Evolutionary conservation across 2,888 invertebrate species (phyloP), one percentile per base, ranked within the genome.

Genomic region (Tricholauxania praeusta): DNA sequence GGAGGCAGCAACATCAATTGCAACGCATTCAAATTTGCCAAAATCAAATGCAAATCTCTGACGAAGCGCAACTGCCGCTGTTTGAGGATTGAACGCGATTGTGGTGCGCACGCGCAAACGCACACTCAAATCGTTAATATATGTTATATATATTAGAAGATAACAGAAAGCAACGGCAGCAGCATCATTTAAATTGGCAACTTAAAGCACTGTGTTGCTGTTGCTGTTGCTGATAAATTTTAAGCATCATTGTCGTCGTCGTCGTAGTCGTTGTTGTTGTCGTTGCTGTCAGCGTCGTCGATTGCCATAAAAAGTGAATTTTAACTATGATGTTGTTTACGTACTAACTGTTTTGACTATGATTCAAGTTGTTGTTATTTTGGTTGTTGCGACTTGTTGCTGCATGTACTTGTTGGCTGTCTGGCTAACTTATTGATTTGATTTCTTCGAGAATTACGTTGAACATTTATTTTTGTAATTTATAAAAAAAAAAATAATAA

Each of bases 141-240:
- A 80, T 79, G 80, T 83, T 1, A 2, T 79, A 82, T 82, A 82
- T 59, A 83, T 82, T 82, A 81, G 81, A 77, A 80, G 81, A 80
- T 81, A 78, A 62, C 72, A 73, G 65, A 47, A n/a, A 48, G 1
- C 64, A 64, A 22, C 48, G 49, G 14, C 51, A 60, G 48, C 48
- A 66, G 32, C 66, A 51, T 15, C 52, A 12, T 14, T 14, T 28
- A 28, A 32, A 32, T 12, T 51, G 19, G 22, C n/a, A 15, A 47
- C 67, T 10, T 2, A 39, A 47, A 17, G 60, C 60, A 60, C 32
- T 22, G 15, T 8, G 2, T 28, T 4, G 28, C 32, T 8, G 2
- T 28, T 4, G 28, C 32, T 8, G 2, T 39, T 8, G 52, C 53
- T 66, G 66, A 55, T 32, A 66, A 39, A 63, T 63, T 63, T 39